phyloP scores from a whole-genome alignment of 1,140 invertebrate genomes.

The Episyrphus balteatus region DNA sequence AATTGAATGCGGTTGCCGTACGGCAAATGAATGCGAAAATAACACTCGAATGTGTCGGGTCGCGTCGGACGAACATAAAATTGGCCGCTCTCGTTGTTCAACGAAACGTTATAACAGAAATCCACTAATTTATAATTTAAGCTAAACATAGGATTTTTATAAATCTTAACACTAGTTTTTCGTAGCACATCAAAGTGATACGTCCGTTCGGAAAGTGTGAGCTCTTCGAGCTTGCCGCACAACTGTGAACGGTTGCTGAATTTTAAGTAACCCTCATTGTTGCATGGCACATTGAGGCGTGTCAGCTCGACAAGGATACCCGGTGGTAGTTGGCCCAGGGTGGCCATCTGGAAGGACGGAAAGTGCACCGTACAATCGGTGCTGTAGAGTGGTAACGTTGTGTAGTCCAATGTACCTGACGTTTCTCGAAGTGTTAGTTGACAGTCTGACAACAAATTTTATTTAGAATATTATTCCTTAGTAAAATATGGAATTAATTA shows the following conservation, averaged over 20 bases:
- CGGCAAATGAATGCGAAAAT: conserved; percentile 50
- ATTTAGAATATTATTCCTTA: too few relatives aligned
- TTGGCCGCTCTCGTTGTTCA: conserved; percentile 6
- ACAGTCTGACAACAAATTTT: conserved; percentile 39
- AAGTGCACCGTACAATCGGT: conserved; percentile 36
- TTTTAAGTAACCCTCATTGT: conserved; percentile 41
- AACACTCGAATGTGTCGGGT: conserved; percentile 39
- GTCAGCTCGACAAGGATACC: conserved; percentile 47
- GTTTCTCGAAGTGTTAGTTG: conserved; percentile 24
- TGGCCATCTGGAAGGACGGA: conserved; percentile 19
- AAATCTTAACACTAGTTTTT: conserved; percentile 38
- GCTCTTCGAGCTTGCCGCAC: conserved; percentile 53
- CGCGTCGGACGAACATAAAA: conserved; percentile 9
- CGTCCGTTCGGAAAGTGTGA: conserved; percentile 40
- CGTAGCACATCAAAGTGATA: conserved; percentile 41
- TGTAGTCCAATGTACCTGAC: conserved; percentile 20
- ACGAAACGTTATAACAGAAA: conserved; percentile 51
- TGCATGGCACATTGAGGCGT: conserved; percentile 51
- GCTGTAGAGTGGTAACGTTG: conserved; percentile 19
- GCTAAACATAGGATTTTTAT: conserved; percentile 48
- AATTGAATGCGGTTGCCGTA: conserved; percentile 49
- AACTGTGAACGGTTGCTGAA: conserved; percentile 35
- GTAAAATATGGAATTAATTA: too few relatives aligned
- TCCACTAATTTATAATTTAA: conserved; percentile 49
- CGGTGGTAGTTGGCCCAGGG: conserved; percentile 14